Evolutionary conservation across 2,888 invertebrate species (phyloP).

Genomic region (Cybosia mesomella): DNA sequence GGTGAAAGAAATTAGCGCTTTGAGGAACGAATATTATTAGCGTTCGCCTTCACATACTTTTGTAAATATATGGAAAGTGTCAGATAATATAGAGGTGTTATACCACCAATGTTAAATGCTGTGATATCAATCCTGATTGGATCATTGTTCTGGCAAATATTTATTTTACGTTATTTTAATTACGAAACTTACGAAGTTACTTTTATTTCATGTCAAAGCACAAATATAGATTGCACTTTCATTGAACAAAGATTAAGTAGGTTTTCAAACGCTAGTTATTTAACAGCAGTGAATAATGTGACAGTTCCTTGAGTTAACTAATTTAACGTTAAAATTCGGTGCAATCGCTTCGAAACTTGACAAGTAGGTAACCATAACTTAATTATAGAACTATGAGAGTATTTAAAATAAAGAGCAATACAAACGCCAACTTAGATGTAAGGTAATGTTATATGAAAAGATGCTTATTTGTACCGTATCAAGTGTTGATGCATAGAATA

Average conservation of each 20-base stretch:
- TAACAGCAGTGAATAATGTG: conserved; percentile 38
- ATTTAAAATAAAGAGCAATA: conserved; percentile 75
- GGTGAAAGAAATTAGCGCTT: conserved; percentile 53
- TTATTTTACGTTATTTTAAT: conserved; percentile 38
- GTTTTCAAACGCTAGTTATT: conserved; percentile 33
- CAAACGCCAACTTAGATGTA: conserved; percentile 81
- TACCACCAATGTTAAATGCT: conserved; percentile 80
- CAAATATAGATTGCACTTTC: conserved; percentile 42
- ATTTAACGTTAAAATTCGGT: conserved; percentile 48
- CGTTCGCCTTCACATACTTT: conserved; percentile 57
- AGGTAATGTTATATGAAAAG: conserved; percentile 63
- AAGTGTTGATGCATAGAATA: conserved; percentile 58
- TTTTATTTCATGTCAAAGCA: conserved; percentile 23
- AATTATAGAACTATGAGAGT: conserved; percentile 50
- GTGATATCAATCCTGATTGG: conserved; percentile 84
- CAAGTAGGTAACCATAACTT: conserved; percentile 46
- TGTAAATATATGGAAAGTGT: conserved; percentile 64
- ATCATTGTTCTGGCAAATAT: conserved; percentile 57
- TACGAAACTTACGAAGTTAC: conserved; percentile 5
- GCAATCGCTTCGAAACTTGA: conserved; percentile 47
- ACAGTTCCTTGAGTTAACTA: conserved; percentile 44
- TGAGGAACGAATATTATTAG: conserved; percentile 41
- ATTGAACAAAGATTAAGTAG: conserved; percentile 30
- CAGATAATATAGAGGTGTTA: conserved; percentile 68
- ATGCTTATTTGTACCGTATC: conserved; percentile 63